These are phyloP conservation scores for Xenopus petersii DNA, from an alignment of 2,797 vertebrate genomes.

Conservation along the genomic window DNA sequence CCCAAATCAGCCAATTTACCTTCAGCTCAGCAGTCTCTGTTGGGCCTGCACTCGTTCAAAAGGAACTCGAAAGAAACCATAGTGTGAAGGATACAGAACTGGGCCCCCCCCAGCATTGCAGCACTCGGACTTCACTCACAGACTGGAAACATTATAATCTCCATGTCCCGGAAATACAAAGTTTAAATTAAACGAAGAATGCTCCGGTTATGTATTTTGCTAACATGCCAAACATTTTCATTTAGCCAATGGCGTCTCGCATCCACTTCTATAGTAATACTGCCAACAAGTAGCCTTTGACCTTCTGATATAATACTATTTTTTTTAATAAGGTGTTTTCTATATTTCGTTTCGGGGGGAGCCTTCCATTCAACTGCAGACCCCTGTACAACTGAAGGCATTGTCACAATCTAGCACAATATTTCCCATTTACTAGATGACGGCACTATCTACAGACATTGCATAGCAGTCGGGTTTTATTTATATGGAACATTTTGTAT, in stretches of 20 bases:
- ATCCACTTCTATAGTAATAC: constrained; percentile 55
- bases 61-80: constrained; percentile 80
- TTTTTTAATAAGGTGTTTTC: neutral
- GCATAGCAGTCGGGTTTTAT: neutral
- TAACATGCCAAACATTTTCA: constrained; percentile 64
- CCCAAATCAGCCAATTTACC: constrained; percentile 66
- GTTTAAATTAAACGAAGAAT: constrained; percentile 47
- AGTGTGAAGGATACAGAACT: constrained; percentile 59
- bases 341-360: neutral
- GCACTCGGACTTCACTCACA: constrained; percentile 4
- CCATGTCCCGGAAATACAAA: constrained; percentile 43
- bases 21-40: constrained; percentile 66
- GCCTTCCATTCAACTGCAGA: neutral
- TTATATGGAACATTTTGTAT: too few relatives aligned
- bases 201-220: constrained; percentile 61
- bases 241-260: constrained; percentile 60
- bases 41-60: constrained; percentile 68
- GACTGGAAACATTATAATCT: constrained; percentile 24
- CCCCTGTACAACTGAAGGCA: neutral
- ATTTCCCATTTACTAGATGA: neutral
- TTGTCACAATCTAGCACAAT: constrained; percentile 20
- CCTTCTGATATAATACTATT: constrained; percentile 15
- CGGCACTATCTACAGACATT: neutral
- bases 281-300: constrained; percentile 53
- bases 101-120: constrained; percentile 20